phyloP scores from a whole-genome alignment of 2,113 vertebrate species.

The Pachyramphus minor region DNA sequence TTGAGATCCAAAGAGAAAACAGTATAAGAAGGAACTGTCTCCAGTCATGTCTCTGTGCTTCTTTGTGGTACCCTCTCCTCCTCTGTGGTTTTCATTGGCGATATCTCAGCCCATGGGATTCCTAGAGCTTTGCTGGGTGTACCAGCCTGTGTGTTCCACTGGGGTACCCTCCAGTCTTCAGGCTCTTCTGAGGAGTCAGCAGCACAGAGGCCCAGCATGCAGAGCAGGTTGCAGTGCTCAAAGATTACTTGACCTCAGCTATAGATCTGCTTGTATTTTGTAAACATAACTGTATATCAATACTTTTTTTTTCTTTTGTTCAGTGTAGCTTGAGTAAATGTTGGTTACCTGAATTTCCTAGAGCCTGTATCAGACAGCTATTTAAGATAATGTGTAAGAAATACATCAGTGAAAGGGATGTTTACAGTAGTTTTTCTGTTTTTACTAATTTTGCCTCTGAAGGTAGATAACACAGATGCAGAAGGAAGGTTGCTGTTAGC shows the following conservation, averaged over 20 bases:
- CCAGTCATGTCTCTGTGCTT: background rate
- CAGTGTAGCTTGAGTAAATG: background rate
- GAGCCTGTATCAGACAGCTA: background rate
- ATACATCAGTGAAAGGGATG: background rate
- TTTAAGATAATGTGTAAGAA: background rate
- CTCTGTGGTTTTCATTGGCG: background rate
- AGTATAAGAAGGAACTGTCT: background rate
- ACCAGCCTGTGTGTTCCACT: background rate
- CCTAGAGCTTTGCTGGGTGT: background rate
- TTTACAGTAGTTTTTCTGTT: background rate
- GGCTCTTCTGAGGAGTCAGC: background rate
- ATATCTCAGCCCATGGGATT: background rate
- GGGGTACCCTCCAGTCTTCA: background rate
- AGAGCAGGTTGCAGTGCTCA: background rate
- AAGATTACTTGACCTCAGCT: background rate
- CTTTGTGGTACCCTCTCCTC: background rate
- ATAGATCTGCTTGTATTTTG: background rate
- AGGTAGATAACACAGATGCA: constrained; percentile 97
- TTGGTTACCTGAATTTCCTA: background rate
- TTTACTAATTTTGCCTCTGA: background rate
- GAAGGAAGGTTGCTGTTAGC: constrained; percentile 91
- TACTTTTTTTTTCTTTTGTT: background rate
- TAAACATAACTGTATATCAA: background rate
- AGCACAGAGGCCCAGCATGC: background rate
- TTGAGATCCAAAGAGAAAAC: background rate